These are phyloP conservation scores for Euleptes europaea DNA, from an alignment of 2,113 vertebrate genomes.

Conservation along the genomic window DNA sequence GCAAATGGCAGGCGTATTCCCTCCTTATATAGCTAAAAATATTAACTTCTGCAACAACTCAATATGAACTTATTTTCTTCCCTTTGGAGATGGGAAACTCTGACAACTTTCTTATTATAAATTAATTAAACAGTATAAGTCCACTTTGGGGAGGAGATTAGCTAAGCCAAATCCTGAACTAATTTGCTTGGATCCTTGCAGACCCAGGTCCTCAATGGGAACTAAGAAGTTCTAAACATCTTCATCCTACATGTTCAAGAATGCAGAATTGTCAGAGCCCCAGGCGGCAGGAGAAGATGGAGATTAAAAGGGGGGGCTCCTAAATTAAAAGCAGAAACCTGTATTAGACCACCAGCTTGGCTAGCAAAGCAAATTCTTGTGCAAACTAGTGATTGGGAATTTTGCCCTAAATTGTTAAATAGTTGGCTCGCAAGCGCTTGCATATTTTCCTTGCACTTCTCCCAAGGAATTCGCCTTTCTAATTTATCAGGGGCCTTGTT, in stretches of 20 bases:
- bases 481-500: conserved; percentile 9
- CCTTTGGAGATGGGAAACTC: background rate
- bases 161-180: background rate
- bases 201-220: background rate
- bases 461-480: background rate
- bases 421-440: background rate
- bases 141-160: background rate
- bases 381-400: conserved; percentile 31
- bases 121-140: background rate
- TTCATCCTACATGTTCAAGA: background rate
- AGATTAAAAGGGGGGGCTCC: background rate
- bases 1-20: background rate
- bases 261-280: background rate
- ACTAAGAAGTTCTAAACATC: background rate
- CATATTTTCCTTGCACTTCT: conserved; percentile 33
- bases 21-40: background rate
- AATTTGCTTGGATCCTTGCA: background rate
- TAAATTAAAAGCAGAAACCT: conserved; percentile 29
- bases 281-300: background rate
- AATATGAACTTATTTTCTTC: background rate
- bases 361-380: conserved; percentile 6
- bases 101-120: conserved; percentile 4
- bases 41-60: background rate
- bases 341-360: background rate
- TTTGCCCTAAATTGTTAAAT: conserved; percentile 32